Percentiles rank a stretch among this genome's conserved stretches.
Evolutionary conservation across 2,888 invertebrate genomes (phyloP).

Genomic region (Lasioglossum zephyrum): DNA sequence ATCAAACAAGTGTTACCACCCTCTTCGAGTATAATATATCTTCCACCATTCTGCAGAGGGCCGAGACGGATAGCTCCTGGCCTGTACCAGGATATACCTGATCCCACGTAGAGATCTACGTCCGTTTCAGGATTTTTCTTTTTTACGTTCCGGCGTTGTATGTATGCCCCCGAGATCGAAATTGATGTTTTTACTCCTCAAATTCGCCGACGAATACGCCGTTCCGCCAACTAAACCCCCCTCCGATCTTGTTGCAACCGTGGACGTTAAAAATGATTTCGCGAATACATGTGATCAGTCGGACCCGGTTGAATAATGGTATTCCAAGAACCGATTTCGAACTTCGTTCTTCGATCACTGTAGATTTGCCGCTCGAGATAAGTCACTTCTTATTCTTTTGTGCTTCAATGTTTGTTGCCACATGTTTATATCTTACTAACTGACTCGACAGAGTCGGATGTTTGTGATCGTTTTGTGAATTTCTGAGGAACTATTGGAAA

Average conservation of each 20-base stretch:
- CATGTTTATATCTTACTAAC: background rate
- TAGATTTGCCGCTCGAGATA: background rate
- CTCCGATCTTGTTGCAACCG: conserved; percentile 33
- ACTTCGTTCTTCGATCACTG: background rate
- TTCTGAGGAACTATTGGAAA: no score
- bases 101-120: conserved; percentile 67
- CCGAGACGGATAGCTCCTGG: conserved; percentile 76
- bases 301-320: conserved; percentile 21
- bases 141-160: conserved; percentile 59
- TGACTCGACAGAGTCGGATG: no score
- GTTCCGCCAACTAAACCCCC: background rate
- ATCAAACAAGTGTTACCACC: conserved; percentile 82
- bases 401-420: background rate
- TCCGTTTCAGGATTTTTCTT: conserved; percentile 63
- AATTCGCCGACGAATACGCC: conserved; percentile 58
- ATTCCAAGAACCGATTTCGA: background rate
- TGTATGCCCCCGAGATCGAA: conserved; percentile 57
- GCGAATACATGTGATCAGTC: conserved; percentile 18
- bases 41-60: conserved; percentile 72
- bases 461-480: no score
- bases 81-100: conserved; percentile 70
- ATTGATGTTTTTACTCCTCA: conserved; percentile 66
- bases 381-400: background rate
- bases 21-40: conserved; percentile 78
- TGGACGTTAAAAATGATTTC: conserved; percentile 51